A percentile compares a stretch with the other conserved stretches of the same genome.
phyloP scores from a whole-genome alignment of 2,888 invertebrate genomes.

The Tenodera sinensis region DNA sequence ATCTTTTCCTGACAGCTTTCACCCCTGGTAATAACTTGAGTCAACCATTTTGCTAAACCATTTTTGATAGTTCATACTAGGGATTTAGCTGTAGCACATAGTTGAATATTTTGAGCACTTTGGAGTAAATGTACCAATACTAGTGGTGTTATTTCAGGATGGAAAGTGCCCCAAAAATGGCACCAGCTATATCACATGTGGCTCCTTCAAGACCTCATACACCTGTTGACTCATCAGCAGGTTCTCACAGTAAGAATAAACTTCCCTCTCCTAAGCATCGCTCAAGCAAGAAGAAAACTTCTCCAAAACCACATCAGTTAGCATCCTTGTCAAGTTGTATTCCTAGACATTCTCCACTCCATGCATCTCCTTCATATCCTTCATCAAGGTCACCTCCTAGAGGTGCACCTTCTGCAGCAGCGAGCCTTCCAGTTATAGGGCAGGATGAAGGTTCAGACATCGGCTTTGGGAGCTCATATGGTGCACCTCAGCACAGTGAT shows the following conservation, averaged over 20 bases:
- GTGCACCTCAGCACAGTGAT: not conserved
- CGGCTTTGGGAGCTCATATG: not conserved
- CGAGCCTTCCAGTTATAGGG: conserved; percentile 24
- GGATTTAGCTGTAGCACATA: too few species aligned
- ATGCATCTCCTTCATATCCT: conserved; percentile 52
- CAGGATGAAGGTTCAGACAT: conserved; percentile 15
- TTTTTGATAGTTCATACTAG: too few species aligned
- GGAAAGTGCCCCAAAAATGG: conserved; percentile 26
- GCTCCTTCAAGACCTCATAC: not conserved
- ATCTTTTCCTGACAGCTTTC: too few species aligned
- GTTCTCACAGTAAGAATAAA: conserved; percentile 7
- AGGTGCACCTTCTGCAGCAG: not conserved
- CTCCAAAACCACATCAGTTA: conserved; percentile 24
- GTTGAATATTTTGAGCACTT: too few species aligned
- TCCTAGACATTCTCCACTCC: conserved; percentile 57
- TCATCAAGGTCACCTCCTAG: conserved; percentile 31
- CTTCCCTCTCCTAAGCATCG: conserved; percentile 26
- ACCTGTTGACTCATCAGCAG: not conserved
- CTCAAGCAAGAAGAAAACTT: conserved; percentile 29
- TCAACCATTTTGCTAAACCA: too few species aligned
- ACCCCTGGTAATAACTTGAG: too few species aligned
- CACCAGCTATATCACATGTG: not conserved
- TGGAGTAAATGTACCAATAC: too few species aligned
- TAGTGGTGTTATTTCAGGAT: conserved; percentile 28
- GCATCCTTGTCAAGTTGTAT: conserved; percentile 34